Evolutionary conservation across 2,888 invertebrate species (phyloP), one percentile per base, ranked within the genome.

Genomic region (Toxonevra muliebris): DNA sequence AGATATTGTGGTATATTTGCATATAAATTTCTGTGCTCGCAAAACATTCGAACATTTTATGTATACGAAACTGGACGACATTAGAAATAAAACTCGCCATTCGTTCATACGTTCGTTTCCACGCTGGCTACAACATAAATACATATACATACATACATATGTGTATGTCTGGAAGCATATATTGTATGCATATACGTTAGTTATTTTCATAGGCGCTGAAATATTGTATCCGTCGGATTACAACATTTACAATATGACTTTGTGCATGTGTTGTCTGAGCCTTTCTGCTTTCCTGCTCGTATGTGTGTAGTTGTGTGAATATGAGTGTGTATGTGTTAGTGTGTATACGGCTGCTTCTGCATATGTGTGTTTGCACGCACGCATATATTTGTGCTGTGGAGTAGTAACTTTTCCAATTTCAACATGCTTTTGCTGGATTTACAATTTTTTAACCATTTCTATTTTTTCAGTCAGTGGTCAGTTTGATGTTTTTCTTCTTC

Each of bases 351-450:
- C 7, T 30, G 55, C 48, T 19, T 55, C 48, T n/a, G 45, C 1
- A 13, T 53, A 52, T 63, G 48, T 59, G 59, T 60, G 68, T 63
- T 59, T 59, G 60, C 43, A 11, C 54, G 40, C 12, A 43, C 53
- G 48, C 43, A 52, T 43, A 61, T 60, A 63, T 63, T 58, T 59
- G 59, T 63, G 68, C 53, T 45, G 42, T 53, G 58, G 48, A 13
- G 59, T 53, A 57, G 43, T 63, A 68, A 68, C 68, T 68, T 68
- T 68, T 63, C 50, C 63, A 68, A 68, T 68, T 68, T 68, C 63
- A 63, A 63, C 58, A 63, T 63, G 48, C 63, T 68, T 63, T 63
- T 20, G 68, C 48, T 48, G 59, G 52, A 52, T 17, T 59, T 63
- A 48, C 20, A 60, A 30, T 48, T 60, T 60, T 20, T 40, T 57